Conservation (phyloP, 2,113 vertebrate genomes). For the Ceyx cyanopectus region DNA sequence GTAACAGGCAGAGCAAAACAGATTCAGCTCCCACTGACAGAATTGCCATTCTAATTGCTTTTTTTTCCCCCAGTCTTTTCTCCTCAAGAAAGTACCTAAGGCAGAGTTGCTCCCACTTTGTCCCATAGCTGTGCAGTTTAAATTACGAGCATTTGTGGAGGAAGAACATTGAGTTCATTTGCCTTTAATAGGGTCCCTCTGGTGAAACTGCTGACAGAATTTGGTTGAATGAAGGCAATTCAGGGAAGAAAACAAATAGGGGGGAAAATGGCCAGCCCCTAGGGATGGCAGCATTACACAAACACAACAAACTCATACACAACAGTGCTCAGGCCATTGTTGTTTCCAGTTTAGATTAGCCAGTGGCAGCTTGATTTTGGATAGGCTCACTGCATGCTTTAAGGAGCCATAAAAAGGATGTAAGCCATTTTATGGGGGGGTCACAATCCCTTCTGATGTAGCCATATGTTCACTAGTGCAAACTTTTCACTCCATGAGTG, state of each 20-base stretch:
- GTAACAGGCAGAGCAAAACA: not conserved
- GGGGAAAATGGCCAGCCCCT: not conserved
- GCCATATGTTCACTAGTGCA: conserved; percentile 19
- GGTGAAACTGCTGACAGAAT: conserved; percentile 37
- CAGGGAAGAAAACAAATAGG: conserved; percentile 31
- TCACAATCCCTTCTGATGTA: not conserved
- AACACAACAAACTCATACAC: conserved; percentile 13
- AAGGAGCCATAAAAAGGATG: conserved; percentile 14
- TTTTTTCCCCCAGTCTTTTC: not conserved
- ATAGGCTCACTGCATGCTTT: not conserved
- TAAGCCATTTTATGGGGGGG: not conserved
- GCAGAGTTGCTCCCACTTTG: not conserved
- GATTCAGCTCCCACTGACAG: not conserved
- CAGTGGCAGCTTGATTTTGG: conserved; percentile 5
- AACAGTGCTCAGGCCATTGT: not conserved
- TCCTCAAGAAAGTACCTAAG: not conserved
- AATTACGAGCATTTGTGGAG: conserved; percentile 25
- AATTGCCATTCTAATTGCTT: not conserved
- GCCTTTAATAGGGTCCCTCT: conserved; percentile 13
- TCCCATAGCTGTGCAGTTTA: not conserved
- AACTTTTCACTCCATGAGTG: not conserved
- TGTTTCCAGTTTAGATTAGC: conserved; percentile 41
- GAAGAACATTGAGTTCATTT: conserved; percentile 38
- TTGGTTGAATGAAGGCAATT: conserved; percentile 40
- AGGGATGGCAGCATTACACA: conserved; percentile 31